A percentile compares a stretch with the other conserved stretches of the same genome.
These are phyloP conservation scores for Rostratula benghalensis DNA, from an alignment of 2,113 vertebrate genomes.

Conservation along the genomic window DNA sequence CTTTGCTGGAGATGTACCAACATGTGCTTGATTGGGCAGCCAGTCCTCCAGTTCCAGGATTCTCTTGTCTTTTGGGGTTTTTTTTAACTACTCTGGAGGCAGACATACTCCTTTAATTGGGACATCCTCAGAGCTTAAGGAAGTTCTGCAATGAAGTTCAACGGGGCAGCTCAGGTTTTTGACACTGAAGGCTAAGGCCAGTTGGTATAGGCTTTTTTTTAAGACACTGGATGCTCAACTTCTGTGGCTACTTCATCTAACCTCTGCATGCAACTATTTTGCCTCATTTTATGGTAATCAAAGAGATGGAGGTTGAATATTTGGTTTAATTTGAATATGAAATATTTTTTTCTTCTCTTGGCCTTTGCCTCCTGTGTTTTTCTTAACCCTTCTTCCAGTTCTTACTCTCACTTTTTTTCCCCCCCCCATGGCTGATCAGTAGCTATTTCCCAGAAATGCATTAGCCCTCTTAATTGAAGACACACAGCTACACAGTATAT, in stretches of 20 bases:
- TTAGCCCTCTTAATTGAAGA: background rate
- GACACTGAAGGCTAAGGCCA: background rate
- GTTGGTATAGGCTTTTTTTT: background rate
- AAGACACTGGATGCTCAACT: background rate
- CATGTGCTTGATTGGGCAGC: background rate
- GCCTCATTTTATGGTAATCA: background rate
- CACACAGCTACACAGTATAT: fast-evolving
- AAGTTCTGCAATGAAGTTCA: background rate
- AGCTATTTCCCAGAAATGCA: background rate
- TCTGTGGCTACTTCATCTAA: background rate
- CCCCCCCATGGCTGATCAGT: background rate
- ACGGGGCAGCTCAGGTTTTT: background rate
- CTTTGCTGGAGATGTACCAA: background rate
- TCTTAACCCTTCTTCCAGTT: background rate
- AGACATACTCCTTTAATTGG: background rate
- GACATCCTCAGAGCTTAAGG: background rate
- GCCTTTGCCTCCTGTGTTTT: background rate
- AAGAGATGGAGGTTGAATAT: background rate
- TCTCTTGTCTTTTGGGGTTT: background rate
- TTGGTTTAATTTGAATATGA: background rate
- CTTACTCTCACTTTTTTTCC: background rate
- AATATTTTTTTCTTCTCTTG: background rate
- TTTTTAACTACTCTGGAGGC: background rate
- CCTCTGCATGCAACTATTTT: background rate
- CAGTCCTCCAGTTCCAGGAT: background rate